Evolutionary conservation across 2,113 vertebrate genomes (phyloP).

Genomic region (Pardalotus punctatus): DNA sequence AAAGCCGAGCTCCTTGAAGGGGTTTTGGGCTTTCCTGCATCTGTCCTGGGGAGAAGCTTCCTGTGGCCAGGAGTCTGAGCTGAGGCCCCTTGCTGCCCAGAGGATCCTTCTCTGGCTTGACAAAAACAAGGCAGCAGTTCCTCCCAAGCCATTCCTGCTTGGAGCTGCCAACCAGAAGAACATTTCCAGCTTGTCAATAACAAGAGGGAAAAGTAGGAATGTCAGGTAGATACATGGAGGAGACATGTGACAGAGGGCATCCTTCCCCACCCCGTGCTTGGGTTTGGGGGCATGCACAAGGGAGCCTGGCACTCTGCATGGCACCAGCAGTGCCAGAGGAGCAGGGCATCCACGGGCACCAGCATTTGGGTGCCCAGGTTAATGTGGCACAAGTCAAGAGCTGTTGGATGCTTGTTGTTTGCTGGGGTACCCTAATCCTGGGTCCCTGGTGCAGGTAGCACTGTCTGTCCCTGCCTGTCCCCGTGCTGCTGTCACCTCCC

Average conservation of each 20-base stretch:
- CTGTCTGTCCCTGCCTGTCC: not conserved
- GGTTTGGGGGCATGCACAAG: rapidly evolving
- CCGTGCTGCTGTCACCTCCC: not conserved
- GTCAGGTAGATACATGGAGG: not conserved
- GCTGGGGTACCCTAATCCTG: not conserved
- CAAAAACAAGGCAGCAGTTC: not conserved
- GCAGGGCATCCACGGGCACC: rapidly evolving
- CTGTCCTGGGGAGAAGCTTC: not conserved
- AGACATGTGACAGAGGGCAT: rapidly evolving
- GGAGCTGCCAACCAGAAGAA: not conserved
- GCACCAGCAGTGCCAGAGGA: not conserved
- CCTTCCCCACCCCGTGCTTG: rapidly evolving
- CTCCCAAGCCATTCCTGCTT: not conserved
- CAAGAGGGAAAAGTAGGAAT: not conserved
- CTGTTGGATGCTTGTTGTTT: rapidly evolving
- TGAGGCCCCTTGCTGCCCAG: rapidly evolving
- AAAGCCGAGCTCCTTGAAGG: not conserved
- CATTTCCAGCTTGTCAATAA: not conserved
- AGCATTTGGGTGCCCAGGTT: rapidly evolving
- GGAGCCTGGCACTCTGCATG: rapidly evolving
- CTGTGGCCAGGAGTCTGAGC: not conserved
- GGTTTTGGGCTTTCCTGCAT: not conserved
- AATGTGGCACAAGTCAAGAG: rapidly evolving
- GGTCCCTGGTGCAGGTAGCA: not conserved
- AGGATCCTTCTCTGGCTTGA: not conserved